Base-by-base conservation (phyloP, 2,113 vertebrate genomes). In the Capricornis sumatraensis region DNA sequence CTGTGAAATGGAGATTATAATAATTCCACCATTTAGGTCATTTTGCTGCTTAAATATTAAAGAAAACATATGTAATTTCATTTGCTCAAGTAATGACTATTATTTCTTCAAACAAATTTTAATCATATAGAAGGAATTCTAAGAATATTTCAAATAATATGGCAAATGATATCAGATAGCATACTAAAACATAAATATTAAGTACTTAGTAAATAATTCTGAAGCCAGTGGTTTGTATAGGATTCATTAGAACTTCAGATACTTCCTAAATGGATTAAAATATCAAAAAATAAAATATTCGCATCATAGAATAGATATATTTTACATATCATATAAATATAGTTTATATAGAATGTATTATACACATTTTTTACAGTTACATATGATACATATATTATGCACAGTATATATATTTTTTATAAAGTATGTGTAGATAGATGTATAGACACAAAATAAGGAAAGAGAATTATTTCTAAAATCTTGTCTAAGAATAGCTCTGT, bases 391-490 rank as follows among this genome's bases (percentile, higher is more conserved):
- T 83, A 53, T 79, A 36, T 9, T 40, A 79, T 50, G 7, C 6
- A 67, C 1, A 79, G 8, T 9, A 50, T 82, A 43, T 33, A 50
- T 36, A 40, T 79, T 19, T 71, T 47, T 87, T 74, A 81, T 90
- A 8, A 82, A 40, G 1, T 71, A 3, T 83, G 0, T 71, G n/a
- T 87, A 58, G 52, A 33, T 87, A 58, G 52, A 33, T 21, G 71
- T 40, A n/a, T 50, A 27, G 79, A 33, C 36, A 52, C n/a, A 45
- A 83, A 86, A 53, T 76, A 67, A 76, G 25, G 21, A 28, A 78
- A 87, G 30, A 96, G 1, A 92, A 94, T 67, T 67, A 64, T 76
- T 95, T 28, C 78, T 91, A 93, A 94, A 94, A 87, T 7, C 36
- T 85, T 94, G 17, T 19, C 3, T 82, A 76, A 83, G 81, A 90